Evolutionary conservation across 1,140 invertebrate genomes (phyloP).

Genomic region (Drosophila eugracilis): DNA sequence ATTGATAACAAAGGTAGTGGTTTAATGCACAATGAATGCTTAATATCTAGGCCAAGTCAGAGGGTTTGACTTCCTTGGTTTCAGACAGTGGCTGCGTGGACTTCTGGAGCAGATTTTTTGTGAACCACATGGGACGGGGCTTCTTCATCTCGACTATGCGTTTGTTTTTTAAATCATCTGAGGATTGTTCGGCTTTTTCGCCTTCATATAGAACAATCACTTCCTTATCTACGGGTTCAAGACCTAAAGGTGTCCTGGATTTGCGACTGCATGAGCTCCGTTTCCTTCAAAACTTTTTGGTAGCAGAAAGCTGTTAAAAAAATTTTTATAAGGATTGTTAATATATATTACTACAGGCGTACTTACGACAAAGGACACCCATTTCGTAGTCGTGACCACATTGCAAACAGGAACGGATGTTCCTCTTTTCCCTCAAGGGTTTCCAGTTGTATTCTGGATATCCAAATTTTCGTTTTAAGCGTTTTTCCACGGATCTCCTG

Average conservation of each 20-base stretch:
- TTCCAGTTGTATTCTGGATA: slow-evolving; percentile 88
- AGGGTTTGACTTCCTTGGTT: slow-evolving; percentile 89
- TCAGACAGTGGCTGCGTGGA: slow-evolving; percentile 88
- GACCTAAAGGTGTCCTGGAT: slow-evolving; percentile 89
- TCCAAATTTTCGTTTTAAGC: slow-evolving; percentile 90
- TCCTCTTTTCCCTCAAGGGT: slow-evolving; percentile 89
- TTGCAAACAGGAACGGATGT: slow-evolving; percentile 90
- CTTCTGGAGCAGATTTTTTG: slow-evolving; percentile 92
- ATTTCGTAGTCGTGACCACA: slow-evolving; percentile 94
- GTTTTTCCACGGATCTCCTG: slow-evolving; percentile 90
- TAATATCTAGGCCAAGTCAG: slow-evolving; percentile 87
- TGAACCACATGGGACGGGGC: slow-evolving; percentile 91
- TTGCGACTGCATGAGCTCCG: slow-evolving; percentile 90
- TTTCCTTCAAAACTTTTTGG: slow-evolving; percentile 91
- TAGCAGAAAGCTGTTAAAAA: slow-evolving; percentile 90
- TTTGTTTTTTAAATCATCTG: slow-evolving; percentile 87
- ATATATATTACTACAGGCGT: slow-evolving; percentile 89
- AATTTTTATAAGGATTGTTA: slow-evolving; percentile 12
- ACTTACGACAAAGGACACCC: slow-evolving; percentile 91
- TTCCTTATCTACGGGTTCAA: slow-evolving; percentile 92
- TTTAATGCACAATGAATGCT: slow-evolving; percentile 41
- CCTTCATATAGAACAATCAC: slow-evolving; percentile 93
- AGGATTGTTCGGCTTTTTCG: slow-evolving; percentile 87
- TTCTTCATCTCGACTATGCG: slow-evolving; percentile 91
- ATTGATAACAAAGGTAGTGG: slow-evolving; percentile 38